Conservation (phyloP, 2,113 vertebrate genomes). For the Engystomops pustulosus region DNA sequence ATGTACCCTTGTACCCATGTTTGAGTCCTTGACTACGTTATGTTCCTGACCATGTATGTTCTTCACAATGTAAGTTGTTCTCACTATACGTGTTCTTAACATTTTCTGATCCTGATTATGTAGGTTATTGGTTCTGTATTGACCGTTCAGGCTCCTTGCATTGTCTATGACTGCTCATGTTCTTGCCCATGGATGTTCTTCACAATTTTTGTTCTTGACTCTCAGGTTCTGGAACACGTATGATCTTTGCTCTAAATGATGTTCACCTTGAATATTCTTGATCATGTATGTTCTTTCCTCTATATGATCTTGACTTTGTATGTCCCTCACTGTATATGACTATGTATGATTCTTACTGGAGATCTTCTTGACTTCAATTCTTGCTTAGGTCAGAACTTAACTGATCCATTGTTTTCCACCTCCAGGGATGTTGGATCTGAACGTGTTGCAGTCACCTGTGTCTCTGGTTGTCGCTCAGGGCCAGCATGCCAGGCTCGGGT, state of each 20-base stretch:
- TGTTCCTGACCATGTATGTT: too few species aligned
- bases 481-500: constrained; percentile 24
- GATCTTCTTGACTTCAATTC: not conserved
- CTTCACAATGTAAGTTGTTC: too few species aligned
- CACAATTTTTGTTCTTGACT: not conserved
- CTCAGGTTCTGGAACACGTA: not conserved
- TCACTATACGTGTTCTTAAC: too few species aligned
- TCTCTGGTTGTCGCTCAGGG: constrained; percentile 28
- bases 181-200: not conserved
- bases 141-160: not conserved
- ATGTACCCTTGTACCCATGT: too few species aligned
- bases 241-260: not conserved
- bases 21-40: not conserved
- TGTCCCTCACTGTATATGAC: not conserved
- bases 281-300: not conserved
- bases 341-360: not conserved
- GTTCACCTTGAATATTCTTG: too few species aligned
- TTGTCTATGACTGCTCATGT: not conserved
- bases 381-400: not conserved
- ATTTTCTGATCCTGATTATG: too few species aligned
- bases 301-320: not conserved
- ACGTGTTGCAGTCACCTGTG: constrained; percentile 37
- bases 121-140: not conserved
- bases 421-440: not conserved
- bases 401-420: not conserved